Base-by-base conservation (phyloP, 2,797 vertebrate species). In the Oreochromis mossambicus region DNA sequence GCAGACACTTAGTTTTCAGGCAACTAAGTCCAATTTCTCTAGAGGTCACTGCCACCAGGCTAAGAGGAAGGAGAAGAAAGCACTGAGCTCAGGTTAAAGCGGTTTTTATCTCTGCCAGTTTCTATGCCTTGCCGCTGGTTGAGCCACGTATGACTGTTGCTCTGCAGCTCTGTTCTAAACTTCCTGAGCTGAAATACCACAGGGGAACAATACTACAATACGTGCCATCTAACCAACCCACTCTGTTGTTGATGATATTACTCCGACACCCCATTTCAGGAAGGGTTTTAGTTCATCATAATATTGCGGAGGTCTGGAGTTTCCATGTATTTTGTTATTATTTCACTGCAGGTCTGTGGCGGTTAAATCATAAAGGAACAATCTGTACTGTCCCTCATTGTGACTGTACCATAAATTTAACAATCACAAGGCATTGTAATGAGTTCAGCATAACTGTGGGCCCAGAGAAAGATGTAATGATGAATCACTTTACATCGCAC, bases 161-260 rank as follows among this genome's bases (percentile, higher is more conserved):
- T 86, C 78, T 77, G 86, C 52, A 81, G 87, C 88, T 90, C 54
- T 21, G 68, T 52, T 86, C 19, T 80, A 56, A 46, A 88, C 93
- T 95, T 95, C 93, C 94, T 95, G 92, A 90, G 52, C 83, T 90
- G 58, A 92, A 84, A 88, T 86, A 80, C 90, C 89, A 75, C 90
- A 83, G 78, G 58, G 89, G 86, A 89, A 90, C 85, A 86, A 82
- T 85, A 41, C 77, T 76, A 75, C 79, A 75, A 50, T 87, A 83
- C 24, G 19, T 89, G 80, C 85, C 87, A 84, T 89, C 32, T 83
- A 75, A 86, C 63, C 61, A 73, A 81, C 80, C 66, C 79, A 55
- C 58, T 85, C 79, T 73, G 10, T 78, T 79, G 80, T 29, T 73
- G 61, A 43, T 87, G 77, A 85, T 84, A 77, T 88, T 83, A 55